Conservation (phyloP, 1,140 invertebrate species). For the Colletes latitarsis region DNA sequence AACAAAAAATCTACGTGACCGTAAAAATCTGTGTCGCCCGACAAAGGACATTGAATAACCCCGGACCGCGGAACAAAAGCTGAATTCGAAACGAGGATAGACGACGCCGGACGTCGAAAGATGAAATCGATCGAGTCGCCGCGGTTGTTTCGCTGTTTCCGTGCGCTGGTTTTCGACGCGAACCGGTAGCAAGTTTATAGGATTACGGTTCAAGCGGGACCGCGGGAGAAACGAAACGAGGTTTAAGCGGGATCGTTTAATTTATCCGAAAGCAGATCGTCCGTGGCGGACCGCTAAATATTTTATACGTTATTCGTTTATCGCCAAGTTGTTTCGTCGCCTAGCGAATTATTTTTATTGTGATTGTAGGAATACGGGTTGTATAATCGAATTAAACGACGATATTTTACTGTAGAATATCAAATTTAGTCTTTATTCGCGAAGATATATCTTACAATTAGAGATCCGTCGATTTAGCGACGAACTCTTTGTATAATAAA, state of each 20-base stretch:
- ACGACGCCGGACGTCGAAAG: not conserved
- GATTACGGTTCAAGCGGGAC: not conserved
- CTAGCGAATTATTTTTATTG: too few relatives aligned
- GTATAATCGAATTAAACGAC: too few relatives aligned
- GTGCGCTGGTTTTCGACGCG: constrained; percentile 1
- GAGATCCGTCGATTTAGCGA: too few relatives aligned
- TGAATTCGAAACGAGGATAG: not conserved
- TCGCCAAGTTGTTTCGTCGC: too few relatives aligned
- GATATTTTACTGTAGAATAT: too few relatives aligned
- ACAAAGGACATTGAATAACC: not conserved
- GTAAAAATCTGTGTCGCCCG: not conserved
- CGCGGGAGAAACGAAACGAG: not conserved
- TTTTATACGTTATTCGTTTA: too few relatives aligned
- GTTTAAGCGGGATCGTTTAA: not conserved
- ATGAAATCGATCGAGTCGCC: constrained; percentile 30
- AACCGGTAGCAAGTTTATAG: constrained; percentile 26
- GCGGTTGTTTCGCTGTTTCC: constrained; percentile 31
- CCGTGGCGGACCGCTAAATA: not conserved
- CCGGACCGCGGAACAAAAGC: constrained; percentile 5
- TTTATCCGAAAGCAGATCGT: not conserved
- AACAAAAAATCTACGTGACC: too few relatives aligned
- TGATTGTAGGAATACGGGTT: too few relatives aligned
- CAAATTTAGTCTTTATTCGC: too few relatives aligned
- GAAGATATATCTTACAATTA: too few relatives aligned
- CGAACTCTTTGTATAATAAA: too few relatives aligned